phyloP scores from a whole-genome alignment of 2,113 vertebrate species.

The Neodon shergylaensis region DNA sequence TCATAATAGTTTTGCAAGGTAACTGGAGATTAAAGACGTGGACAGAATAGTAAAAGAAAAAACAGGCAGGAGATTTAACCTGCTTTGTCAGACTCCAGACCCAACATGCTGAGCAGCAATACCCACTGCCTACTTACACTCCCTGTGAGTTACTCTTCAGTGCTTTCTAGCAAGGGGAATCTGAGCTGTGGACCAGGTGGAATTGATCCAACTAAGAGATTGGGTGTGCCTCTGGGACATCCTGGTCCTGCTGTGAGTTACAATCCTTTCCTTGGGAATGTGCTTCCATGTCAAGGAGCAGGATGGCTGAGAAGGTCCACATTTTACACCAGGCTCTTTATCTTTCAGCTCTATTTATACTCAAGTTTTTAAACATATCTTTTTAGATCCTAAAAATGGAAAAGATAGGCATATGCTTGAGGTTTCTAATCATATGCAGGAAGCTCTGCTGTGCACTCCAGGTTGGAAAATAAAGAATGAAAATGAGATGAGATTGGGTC shows the following conservation, averaged over 20 bases:
- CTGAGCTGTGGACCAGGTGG: neutral
- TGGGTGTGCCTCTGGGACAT: neutral
- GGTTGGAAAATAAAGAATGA: neutral
- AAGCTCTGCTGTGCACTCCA: neutral
- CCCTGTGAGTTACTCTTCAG: neutral
- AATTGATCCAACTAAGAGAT: neutral
- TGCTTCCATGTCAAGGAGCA: neutral
- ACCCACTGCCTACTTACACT: too few relatives aligned
- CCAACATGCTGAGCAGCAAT: neutral
- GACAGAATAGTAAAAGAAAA: neutral
- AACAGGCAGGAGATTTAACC: neutral
- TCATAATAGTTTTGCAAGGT: neutral
- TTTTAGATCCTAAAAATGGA: neutral
- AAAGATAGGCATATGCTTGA: neutral
- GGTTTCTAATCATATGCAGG: neutral
- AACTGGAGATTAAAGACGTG: neutral
- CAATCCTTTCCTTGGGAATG: neutral
- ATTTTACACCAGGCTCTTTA: neutral
- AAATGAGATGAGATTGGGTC: neutral
- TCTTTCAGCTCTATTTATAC: neutral
- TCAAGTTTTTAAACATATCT: neutral
- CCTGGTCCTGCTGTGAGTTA: neutral
- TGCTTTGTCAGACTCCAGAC: neutral
- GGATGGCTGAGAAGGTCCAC: neutral
- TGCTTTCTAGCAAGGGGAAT: neutral